A percentile compares a stretch with the other conserved stretches of the same genome.
Evolutionary conservation across 2,797 vertebrate species (phyloP).

Genomic region (Aldrovandia affinis): DNA sequence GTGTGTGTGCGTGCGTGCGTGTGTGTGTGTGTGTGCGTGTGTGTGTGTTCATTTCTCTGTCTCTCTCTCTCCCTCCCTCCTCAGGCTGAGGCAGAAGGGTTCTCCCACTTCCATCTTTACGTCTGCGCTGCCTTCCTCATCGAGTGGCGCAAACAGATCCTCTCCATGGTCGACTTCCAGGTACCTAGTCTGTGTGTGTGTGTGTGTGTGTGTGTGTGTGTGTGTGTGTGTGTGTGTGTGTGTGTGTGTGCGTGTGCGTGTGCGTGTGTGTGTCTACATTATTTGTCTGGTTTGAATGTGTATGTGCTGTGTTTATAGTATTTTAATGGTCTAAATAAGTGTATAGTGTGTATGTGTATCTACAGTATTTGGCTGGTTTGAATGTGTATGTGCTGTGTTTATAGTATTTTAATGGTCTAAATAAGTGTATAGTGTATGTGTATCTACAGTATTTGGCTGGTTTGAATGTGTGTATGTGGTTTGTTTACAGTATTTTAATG

Average conservation of each 20-base stretch:
- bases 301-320: background rate
- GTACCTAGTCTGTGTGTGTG: constrained; percentile 71
- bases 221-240: background rate
- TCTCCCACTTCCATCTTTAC: constrained; percentile 96
- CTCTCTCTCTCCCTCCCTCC: constrained; percentile 23
- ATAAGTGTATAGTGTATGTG: background rate
- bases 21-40: constrained; percentile 18
- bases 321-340: background rate
- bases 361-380: background rate
- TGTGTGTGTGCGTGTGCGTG: background rate
- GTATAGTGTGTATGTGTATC: background rate
- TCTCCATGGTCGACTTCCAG: constrained; percentile 96
- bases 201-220: constrained; percentile 1
- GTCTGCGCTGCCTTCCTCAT: constrained; percentile 98
- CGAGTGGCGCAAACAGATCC: constrained; percentile 97
- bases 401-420: background rate
- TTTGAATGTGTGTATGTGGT: background rate
- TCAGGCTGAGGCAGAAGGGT: constrained; percentile 94
- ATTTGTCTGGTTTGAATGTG: background rate
- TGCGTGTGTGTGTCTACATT: background rate
- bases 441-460: background rate
- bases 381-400: background rate
- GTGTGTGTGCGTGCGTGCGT: constrained; percentile 14
- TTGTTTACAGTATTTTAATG: background rate
- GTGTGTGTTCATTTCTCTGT: background rate